Evolutionary conservation across 2,113 vertebrate species (phyloP).

Genomic region (Sinocyclocheilus anshuiensis): DNA sequence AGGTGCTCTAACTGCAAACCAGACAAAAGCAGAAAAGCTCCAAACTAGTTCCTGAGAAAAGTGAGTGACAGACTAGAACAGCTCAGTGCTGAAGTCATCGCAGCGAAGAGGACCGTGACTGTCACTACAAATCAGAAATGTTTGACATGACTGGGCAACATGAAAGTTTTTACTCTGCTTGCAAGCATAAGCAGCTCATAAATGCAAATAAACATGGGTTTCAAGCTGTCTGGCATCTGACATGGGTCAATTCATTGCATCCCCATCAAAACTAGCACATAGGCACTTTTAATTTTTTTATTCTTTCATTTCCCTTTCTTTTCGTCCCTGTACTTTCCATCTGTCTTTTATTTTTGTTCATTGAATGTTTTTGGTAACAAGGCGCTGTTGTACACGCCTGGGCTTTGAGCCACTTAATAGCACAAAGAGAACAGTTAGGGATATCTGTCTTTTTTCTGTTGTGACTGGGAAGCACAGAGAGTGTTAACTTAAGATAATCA

Average conservation of each 20-base stretch:
- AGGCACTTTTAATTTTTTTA: too few relatives aligned
- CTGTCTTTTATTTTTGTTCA: neutral
- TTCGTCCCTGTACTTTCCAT: neutral
- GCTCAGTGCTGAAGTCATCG: neutral
- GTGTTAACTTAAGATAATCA: slow-evolving; percentile 34
- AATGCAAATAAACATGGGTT: neutral
- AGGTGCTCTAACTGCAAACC: neutral
- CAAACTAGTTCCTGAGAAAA: neutral
- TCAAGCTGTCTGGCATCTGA: neutral
- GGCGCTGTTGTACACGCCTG: neutral
- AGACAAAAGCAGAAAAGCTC: neutral
- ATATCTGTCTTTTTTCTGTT: too few relatives aligned
- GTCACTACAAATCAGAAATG: slow-evolving; percentile 10
- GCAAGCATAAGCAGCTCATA: neutral
- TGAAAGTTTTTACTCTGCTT: neutral
- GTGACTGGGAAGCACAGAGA: too few relatives aligned
- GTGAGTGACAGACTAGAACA: neutral
- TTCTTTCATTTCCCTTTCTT: neutral
- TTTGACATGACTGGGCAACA: neutral
- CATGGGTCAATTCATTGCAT: neutral
- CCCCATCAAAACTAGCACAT: neutral
- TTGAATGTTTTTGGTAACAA: neutral
- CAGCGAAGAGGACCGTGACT: neutral
- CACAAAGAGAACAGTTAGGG: slow-evolving; percentile 1
- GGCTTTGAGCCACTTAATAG: slow-evolving; percentile 14